A percentile compares a stretch with the other conserved stretches of the same genome.
phyloP scores from a whole-genome alignment of 2,113 vertebrate species.

The Corythoichthys intestinalis region DNA sequence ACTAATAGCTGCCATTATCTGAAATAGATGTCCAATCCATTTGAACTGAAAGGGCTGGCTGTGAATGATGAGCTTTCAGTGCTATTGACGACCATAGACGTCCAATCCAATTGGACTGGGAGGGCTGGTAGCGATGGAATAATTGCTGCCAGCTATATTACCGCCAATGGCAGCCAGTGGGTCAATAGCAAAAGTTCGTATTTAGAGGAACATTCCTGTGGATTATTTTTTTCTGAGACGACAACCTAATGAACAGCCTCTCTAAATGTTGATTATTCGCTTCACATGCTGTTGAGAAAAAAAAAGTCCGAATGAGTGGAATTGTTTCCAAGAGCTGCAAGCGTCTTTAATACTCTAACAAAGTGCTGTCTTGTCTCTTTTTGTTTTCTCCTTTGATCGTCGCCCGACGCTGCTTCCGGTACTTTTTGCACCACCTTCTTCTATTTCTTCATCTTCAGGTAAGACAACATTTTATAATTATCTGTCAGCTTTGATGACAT shows the following conservation, averaged over 20 bases:
- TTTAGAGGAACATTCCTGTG: slow-evolving; percentile 29
- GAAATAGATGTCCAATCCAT: no score
- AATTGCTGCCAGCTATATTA: no score
- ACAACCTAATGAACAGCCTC: slow-evolving; percentile 15
- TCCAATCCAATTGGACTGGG: no score
- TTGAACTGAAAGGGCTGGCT: no score
- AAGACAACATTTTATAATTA: slow-evolving; percentile 33
- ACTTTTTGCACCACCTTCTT: not conserved
- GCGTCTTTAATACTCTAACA: slow-evolving; percentile 47
- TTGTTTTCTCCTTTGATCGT: slow-evolving; percentile 1
- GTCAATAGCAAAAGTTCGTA: no score
- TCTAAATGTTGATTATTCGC: slow-evolving; percentile 18
- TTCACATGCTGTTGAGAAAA: slow-evolving; percentile 1
- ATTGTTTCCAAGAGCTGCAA: slow-evolving; percentile 16
- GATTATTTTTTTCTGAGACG: slow-evolving; percentile 24
- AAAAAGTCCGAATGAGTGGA: slow-evolving; percentile 20
- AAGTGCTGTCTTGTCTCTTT: slow-evolving; percentile 34
- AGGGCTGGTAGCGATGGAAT: no score
- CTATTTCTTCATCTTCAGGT: slow-evolving; percentile 50
- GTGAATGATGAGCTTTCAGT: no score
- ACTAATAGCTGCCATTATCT: no score
- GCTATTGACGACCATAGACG: no score
- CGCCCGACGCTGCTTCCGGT: slow-evolving; percentile 13
- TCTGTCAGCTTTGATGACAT: slow-evolving; percentile 21
- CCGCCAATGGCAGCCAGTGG: no score